Evolutionary conservation across 37 sponge, comb jelly and placozoan genomes (phyloP), one percentile per base, ranked within the genome.

Genomic region (Tethya wilhelma): DNA sequence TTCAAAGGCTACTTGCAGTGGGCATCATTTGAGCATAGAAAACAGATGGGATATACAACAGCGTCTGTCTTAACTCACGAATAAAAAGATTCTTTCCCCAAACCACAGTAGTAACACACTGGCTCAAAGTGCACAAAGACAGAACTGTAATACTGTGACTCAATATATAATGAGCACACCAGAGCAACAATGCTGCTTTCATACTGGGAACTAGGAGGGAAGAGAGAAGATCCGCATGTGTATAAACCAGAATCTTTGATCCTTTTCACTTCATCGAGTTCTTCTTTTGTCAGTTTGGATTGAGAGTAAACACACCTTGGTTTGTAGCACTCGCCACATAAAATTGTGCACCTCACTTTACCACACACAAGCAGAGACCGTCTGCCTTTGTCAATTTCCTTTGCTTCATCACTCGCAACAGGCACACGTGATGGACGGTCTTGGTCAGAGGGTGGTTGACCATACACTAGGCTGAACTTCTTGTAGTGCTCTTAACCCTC

Each of bases 21-120:
- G 14, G 14, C 14, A 49, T 49, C 14, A 19, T 49, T n/a, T n/a
- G n/a, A n/a, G n/a, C n/a, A n/a, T n/a, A n/a, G n/a, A n/a, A n/a
- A n/a, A n/a, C n/a, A n/a, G 8, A 68, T 36, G 23, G 69, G 69
- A 11, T 14, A 68, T 8, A 68, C 69, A 68, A 68, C 39, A 9
- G 69, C 69, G 33, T 36, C 8, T 28, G 17, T 34, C 40, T 28
- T 19, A 68, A 14, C n/a, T 68, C 69, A 9, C 14, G 12, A 36
- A 34, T 68, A n/a, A 34, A 37, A 12, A n/a, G 26, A 25, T 23
- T 60, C 63, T 60, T 60, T 26, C 26, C 40, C 69, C n/a, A 68
- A 19, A 36, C 69, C 69, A 68, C 69, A 68, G 40, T 68, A 34
- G 33, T 68, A 68, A 68, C 69, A 68, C n/a, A n/a, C n/a, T 68